Percentiles rank a stretch among this genome's conserved stretches.
phyloP scores from a whole-genome alignment of 2,113 vertebrate species.

The Chamaetylas fuelleborni region DNA sequence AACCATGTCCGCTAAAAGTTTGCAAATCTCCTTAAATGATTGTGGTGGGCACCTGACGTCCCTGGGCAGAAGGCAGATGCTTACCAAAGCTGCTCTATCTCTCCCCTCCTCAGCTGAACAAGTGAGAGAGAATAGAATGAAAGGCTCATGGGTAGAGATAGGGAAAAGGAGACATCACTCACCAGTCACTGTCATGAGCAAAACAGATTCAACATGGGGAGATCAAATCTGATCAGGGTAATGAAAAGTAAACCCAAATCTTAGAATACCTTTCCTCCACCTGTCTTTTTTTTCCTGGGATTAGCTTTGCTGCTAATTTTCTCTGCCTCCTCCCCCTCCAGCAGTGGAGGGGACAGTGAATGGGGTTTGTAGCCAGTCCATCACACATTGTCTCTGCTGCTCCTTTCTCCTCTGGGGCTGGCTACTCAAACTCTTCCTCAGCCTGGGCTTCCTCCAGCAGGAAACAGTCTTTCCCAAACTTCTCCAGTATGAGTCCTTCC shows the following conservation, averaged over 20 bases:
- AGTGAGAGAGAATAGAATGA: not conserved
- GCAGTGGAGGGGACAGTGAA: fast-evolving
- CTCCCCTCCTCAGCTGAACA: not conserved
- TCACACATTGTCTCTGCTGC: not conserved
- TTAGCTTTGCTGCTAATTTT: not conserved
- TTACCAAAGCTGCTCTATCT: not conserved
- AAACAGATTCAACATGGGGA: not conserved
- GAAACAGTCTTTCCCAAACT: not conserved
- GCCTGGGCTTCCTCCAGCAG: not conserved
- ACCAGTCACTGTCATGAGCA: not conserved
- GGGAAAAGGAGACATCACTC: not conserved
- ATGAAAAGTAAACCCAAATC: not conserved
- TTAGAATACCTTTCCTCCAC: not conserved
- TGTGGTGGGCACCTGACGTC: not conserved
- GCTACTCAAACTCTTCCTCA: not conserved
- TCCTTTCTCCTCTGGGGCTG: not conserved
- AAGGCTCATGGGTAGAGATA: fast-evolving
- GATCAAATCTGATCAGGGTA: not conserved
- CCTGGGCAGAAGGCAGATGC: not conserved
- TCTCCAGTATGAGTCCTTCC: not conserved
- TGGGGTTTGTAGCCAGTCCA: not conserved
- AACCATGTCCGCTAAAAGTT: not conserved
- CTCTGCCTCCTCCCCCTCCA: not conserved
- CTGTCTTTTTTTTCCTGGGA: not conserved
- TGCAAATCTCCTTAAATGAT: not conserved